These are phyloP conservation scores for Tringa solitaria DNA, from an alignment of 2,113 vertebrate genomes.

Conservation along the genomic window DNA sequence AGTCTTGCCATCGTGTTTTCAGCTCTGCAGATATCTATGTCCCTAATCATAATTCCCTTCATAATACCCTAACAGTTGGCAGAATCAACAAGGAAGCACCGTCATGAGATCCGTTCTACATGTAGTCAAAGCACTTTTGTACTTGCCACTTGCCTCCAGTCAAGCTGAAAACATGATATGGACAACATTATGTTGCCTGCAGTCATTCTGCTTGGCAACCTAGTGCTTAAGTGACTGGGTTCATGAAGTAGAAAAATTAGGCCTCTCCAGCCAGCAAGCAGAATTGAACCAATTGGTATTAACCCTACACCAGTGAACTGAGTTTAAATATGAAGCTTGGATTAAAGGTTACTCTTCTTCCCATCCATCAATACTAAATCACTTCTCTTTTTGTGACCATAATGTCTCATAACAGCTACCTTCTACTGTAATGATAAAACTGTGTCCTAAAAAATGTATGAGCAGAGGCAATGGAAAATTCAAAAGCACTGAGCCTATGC, in stretches of 20 bases:
- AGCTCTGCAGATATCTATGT: background rate
- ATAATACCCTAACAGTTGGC: background rate
- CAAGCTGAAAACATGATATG: background rate
- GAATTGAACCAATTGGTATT: background rate
- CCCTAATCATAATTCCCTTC: background rate
- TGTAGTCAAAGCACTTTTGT: background rate
- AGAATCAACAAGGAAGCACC: background rate
- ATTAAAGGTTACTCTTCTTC: background rate
- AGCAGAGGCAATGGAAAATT: background rate
- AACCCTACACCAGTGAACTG: background rate
- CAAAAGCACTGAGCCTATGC: background rate
- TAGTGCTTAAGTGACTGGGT: background rate
- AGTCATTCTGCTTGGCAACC: background rate
- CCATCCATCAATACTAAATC: background rate
- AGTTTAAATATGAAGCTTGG: background rate
- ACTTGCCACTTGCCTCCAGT: background rate
- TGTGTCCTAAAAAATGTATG: background rate
- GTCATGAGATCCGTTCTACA: background rate
- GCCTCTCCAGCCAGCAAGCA: background rate
- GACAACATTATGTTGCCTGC: background rate
- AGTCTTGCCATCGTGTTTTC: background rate
- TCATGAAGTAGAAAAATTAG: background rate
- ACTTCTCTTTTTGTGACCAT: background rate
- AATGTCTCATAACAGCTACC: background rate
- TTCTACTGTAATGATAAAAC: background rate